Conservation (phyloP, 2,797 vertebrate genomes). For the Parauchenoglanis ngamensis region DNA sequence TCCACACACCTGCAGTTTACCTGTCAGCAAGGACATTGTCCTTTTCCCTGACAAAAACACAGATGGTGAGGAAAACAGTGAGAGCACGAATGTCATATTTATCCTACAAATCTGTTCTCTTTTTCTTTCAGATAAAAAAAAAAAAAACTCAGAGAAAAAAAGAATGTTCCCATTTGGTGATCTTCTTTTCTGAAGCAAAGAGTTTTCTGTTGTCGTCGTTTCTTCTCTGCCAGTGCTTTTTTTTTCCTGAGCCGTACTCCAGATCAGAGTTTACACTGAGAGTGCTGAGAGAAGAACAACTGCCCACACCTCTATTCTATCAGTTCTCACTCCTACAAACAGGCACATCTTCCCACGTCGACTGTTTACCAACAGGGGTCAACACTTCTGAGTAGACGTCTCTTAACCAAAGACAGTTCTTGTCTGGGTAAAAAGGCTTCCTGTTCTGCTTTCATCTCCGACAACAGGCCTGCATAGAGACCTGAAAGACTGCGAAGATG, state of each 20-base stretch:
- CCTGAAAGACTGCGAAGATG: conserved; percentile 38
- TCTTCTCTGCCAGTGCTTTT: background rate
- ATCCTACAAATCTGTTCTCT: conserved; percentile 35
- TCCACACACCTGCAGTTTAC: conserved; percentile 53
- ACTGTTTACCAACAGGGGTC: conserved; percentile 48
- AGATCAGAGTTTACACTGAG: conserved; percentile 53
- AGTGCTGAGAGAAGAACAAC: conserved; percentile 43
- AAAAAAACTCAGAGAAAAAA: background rate
- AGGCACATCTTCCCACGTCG: conserved; percentile 17
- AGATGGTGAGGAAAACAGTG: conserved; percentile 40
- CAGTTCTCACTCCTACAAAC: conserved; percentile 35
- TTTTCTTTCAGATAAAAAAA: background rate
- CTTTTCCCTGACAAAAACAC: conserved; percentile 46
- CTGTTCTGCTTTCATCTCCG: conserved; percentile 41
- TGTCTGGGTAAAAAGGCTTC: conserved; percentile 45
- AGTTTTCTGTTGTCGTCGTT: background rate
- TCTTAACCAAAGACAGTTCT: conserved; percentile 40
- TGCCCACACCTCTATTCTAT: conserved; percentile 45
- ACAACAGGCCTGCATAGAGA: conserved; percentile 16
- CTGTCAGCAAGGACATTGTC: conserved; percentile 53
- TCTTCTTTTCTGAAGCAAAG: conserved; percentile 19
- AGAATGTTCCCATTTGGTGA: conserved; percentile 22
- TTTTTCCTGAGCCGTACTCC: conserved; percentile 10
- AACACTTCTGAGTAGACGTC: conserved; percentile 48
- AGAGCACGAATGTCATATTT: conserved; percentile 32